Conservation (phyloP, 2,797 vertebrate species). For the Nannoperca obscura region DNA sequence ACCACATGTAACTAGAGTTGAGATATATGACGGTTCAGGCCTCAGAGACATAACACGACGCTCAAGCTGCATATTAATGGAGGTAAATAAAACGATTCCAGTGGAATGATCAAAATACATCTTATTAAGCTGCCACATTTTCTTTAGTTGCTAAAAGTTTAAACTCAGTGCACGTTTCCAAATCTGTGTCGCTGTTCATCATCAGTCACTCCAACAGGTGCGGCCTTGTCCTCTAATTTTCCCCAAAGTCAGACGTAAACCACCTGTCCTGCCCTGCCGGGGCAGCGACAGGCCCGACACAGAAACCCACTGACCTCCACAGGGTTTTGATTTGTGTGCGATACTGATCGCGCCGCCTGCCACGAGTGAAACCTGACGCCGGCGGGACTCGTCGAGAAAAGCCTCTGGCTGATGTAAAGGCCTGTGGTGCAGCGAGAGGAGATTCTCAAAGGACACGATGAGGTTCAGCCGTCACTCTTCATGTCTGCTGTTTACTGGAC, state of each 20-base stretch:
- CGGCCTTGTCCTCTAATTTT: slow-evolving; percentile 28
- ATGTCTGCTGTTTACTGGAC: no score
- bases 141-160: neutral
- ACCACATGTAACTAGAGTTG: neutral
- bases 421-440: slow-evolving; percentile 6
- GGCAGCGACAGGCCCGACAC: slow-evolving; percentile 43
- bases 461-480: neutral
- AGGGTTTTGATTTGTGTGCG: slow-evolving; percentile 34
- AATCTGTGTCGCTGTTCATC: slow-evolving; percentile 21
- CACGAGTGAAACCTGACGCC: slow-evolving; percentile 49
- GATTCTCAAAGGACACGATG: neutral
- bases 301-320: slow-evolving; percentile 67
- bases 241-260: slow-evolving; percentile 32
- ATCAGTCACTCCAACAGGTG: slow-evolving; percentile 66
- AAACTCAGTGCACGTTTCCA: slow-evolving; percentile 24
- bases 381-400: slow-evolving; percentile 23
- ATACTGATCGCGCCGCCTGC: slow-evolving; percentile 33
- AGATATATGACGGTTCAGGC: no score
- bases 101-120: neutral
- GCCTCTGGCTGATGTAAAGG: slow-evolving; percentile 32
- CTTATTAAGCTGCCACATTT: neutral
- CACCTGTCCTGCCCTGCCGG: slow-evolving; percentile 56
- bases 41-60: neutral
- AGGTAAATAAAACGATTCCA: neutral
- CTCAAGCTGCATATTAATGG: neutral